Evolutionary conservation across 2,888 invertebrate genomes (phyloP).

Genomic region (Nasonovia ribisnigri): DNA sequence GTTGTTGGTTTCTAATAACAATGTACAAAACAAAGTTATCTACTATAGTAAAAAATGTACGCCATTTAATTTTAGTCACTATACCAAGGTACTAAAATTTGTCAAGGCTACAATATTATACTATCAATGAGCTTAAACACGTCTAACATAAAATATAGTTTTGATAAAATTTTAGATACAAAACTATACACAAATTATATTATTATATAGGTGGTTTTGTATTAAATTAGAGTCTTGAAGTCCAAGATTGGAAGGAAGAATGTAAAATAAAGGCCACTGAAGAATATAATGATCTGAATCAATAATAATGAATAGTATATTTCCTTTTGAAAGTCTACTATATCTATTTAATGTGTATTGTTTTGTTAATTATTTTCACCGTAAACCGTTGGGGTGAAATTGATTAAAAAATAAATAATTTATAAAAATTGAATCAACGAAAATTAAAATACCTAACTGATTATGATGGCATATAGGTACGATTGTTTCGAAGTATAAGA

Average conservation of each 20-base stretch:
- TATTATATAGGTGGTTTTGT: neutral
- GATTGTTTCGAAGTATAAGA: neutral
- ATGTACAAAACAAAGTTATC: neutral
- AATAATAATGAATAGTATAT: neutral
- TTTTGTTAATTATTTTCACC: neutral
- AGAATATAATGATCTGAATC: neutral
- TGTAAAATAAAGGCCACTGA: neutral
- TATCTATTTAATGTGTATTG: neutral
- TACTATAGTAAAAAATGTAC: neutral
- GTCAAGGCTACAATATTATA: neutral
- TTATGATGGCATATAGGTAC: neutral
- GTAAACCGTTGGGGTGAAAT: neutral
- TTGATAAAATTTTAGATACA: neutral
- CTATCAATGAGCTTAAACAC: neutral
- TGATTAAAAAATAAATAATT: conserved; percentile 2
- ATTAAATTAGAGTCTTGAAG: neutral
- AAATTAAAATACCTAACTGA: neutral
- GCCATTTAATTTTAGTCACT: neutral
- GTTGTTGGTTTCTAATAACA: neutral
- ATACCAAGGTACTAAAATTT: neutral
- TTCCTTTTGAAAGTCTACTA: neutral
- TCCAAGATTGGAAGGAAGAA: neutral
- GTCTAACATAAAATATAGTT: neutral
- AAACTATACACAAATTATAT: neutral
- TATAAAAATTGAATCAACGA: neutral